Conservation (phyloP, 2,797 vertebrate species). For the Simalia tracyae region DNA sequence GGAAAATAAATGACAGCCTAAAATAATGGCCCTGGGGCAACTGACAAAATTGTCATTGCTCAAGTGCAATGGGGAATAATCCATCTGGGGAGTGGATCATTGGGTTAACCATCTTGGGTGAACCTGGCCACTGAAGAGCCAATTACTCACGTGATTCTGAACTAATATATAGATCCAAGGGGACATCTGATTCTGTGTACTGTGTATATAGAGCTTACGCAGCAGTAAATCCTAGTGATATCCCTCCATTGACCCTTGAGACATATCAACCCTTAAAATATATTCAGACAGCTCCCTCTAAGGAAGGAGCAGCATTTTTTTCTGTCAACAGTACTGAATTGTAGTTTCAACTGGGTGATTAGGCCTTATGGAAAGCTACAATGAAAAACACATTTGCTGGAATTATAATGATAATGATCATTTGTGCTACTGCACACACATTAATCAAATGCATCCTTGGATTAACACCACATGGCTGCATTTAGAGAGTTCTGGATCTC, state of each 20-base stretch:
- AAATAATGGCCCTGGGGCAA: not conserved
- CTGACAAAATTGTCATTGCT: not conserved
- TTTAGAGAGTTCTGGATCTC: not conserved
- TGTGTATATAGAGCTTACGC: not conserved
- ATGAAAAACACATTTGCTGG: not conserved
- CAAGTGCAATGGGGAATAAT: not conserved
- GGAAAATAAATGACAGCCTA: not conserved
- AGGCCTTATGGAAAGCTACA: not conserved
- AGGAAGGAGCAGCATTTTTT: not conserved
- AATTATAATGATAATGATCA: not conserved
- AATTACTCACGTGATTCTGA: not conserved
- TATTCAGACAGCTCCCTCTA: not conserved
- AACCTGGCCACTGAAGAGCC: not conserved
- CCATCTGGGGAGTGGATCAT: not conserved
- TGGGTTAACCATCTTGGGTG: not conserved
- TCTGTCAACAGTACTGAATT: not conserved
- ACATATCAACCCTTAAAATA: not conserved
- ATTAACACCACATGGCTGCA: not conserved
- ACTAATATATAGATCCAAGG: not conserved
- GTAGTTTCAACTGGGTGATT: not conserved
- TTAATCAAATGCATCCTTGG: not conserved
- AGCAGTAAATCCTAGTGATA: not conserved
- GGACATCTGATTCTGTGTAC: not conserved
- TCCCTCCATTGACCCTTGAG: not conserved
- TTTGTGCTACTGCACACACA: not conserved